These are phyloP conservation scores for Acholoe squamosa DNA, from an alignment of 2,888 invertebrate species.

Conservation along the genomic window DNA sequence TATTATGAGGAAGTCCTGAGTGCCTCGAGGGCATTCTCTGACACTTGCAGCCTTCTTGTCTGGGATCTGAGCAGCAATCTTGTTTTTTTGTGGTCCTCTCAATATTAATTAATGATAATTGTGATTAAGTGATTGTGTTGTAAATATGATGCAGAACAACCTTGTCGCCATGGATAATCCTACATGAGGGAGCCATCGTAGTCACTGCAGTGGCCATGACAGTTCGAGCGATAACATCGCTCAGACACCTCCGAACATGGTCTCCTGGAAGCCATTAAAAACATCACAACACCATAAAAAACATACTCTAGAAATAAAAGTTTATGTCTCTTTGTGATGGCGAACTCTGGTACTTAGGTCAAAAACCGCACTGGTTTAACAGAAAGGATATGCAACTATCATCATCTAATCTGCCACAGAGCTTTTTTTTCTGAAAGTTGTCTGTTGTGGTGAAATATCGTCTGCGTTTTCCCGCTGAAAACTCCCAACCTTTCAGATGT, in stretches of 20 bases:
- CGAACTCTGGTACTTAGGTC: neutral
- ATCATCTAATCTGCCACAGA: neutral
- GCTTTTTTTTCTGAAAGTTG: neutral
- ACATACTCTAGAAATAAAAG: neutral
- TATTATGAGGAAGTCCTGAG: too few species aligned
- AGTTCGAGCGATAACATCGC: neutral
- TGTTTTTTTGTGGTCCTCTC: neutral
- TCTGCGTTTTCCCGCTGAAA: neutral
- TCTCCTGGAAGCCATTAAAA: neutral
- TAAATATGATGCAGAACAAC: constrained; percentile 31
- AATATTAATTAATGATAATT: constrained; percentile 27
- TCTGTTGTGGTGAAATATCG: neutral
- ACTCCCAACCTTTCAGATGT: neutral
- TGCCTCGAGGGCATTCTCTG: too few species aligned
- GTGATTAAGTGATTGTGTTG: neutral
- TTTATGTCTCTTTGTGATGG: neutral
- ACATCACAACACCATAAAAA: neutral
- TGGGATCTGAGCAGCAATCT: too few species aligned
- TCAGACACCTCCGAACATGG: neutral
- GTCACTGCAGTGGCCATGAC: neutral
- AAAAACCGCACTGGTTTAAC: neutral
- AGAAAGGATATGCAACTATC: neutral
- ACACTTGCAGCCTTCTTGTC: too few species aligned
- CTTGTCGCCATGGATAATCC: neutral
- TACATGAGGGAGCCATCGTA: neutral